phyloP scores from a whole-genome alignment of 2,797 vertebrate genomes.

The Betta splendens region DNA sequence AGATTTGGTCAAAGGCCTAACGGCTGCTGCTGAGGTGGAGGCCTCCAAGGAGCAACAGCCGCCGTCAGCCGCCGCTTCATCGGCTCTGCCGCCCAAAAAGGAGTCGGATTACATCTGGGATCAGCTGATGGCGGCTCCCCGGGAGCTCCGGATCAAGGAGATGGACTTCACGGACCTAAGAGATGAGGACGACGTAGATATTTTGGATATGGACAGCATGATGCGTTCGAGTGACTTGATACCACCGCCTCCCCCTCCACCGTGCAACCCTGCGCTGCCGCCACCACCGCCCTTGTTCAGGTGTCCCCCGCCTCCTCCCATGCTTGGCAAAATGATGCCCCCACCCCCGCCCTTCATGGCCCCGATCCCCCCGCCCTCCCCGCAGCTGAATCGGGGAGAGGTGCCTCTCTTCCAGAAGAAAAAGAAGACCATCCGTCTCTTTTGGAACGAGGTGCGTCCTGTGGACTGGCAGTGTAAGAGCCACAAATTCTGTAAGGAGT shows the following conservation, averaged over 20 bases:
- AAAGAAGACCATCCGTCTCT: conserved; percentile 98
- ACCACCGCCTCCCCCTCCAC: conserved; percentile 87
- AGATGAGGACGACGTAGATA: conserved; percentile 93
- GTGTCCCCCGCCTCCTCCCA: conserved; percentile 87
- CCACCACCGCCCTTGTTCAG: conserved; percentile 89
- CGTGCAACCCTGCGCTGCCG: conserved; percentile 82
- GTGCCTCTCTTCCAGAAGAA: conserved; percentile 94
- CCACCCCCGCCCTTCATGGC: conserved; percentile 86
- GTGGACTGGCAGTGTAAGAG: conserved; percentile 91
- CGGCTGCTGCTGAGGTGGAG: conserved; percentile 78
- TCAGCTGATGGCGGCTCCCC: conserved; percentile 92
- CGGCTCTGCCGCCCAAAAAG: conserved; percentile 83
- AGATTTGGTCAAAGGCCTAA: conserved; percentile 86
- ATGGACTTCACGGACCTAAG: conserved; percentile 97
- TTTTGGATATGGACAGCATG: conserved; percentile 86
- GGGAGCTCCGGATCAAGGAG: conserved; percentile 95
- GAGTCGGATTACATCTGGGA: conserved; percentile 99
- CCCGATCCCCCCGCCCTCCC: conserved; percentile 86
- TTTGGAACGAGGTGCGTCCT: conserved; percentile 97
- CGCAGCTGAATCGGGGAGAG: conserved; percentile 87
- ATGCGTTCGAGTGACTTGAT: conserved; percentile 82
- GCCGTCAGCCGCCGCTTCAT: conserved; percentile 30
- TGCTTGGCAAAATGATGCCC: conserved; percentile 88
- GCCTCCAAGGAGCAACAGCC: conserved; percentile 78
- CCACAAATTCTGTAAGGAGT: conserved; percentile 90